Base-by-base conservation (phyloP, 1,140 invertebrate genomes). In the Temnothorax nylanderi region DNA sequence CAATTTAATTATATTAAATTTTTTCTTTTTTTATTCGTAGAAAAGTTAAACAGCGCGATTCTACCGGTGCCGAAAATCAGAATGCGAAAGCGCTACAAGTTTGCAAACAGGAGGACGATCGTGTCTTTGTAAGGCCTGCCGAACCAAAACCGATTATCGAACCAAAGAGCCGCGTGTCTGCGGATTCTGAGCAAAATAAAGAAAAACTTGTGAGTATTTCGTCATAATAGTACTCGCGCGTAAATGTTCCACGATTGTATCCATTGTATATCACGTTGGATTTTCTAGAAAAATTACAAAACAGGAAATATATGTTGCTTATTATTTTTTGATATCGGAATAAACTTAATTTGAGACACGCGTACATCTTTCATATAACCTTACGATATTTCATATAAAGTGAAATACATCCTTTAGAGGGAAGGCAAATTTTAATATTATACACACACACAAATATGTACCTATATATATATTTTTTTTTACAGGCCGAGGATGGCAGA, bases 61-160 rank as follows among this genome's bases (percentile, higher is more conserved):
- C 92, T 18, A 86, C 77, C 18, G 75, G 76, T 58, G 37, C 81
- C 65, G 92, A 93, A 62, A 72, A 82, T 87, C 88, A 88, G 58
- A 88, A 86, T 60, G 93, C 94, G 7, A 92, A 93, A 49, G 32
- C 80, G 34, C 69, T 86, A 67, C 88, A 89, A 75, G 82, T 89
- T 26, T 92, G 75, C 49, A 91, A 91, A 88, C 89, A 91, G 85
- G 47, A 85, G 10, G 94, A 94, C n/a, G 93, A 94, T 82, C 82
- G 91, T 89, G 90, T 95, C 54, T 95, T 95, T 91, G 85, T 93
- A 54, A 94, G 95, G 81, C 94, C 95, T 71, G 87, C 90, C 77
- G 92, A 94, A 89, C 92, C 92, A 89, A 78, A 93, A 89, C 10
- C 54, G n/a, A 87, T 84, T 74, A 78, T 80, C 65, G 93, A 94